Conservation (phyloP, 2,797 vertebrate species). For the Poecile montanus region DNA sequence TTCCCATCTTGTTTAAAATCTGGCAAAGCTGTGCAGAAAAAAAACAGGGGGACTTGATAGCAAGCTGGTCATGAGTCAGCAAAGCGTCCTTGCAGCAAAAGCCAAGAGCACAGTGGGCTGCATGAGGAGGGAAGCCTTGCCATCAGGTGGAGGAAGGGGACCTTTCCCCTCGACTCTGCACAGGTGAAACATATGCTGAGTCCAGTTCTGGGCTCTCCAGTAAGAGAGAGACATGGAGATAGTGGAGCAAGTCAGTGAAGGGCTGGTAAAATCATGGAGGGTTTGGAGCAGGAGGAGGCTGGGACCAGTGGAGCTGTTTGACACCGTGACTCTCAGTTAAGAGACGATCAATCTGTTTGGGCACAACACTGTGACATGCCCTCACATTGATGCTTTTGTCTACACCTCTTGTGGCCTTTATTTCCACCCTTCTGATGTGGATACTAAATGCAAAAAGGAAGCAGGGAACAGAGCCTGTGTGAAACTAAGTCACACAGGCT, state of each 20-base stretch:
- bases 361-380: fast-evolving
- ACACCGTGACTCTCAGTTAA: neutral
- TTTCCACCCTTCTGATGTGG: neutral
- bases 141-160: neutral
- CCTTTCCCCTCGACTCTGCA: neutral
- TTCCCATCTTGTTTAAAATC: neutral
- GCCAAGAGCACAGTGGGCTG: neutral
- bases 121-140: neutral
- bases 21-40: neutral
- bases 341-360: neutral
- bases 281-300: neutral
- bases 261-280: neutral
- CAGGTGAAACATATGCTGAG: neutral
- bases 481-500: no score
- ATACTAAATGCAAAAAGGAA: no score
- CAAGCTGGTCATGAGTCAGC: neutral
- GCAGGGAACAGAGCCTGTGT: no score
- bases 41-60: neutral
- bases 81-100: neutral
- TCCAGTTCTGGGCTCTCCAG: neutral
- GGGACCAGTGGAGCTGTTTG: neutral
- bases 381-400: neutral
- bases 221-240: neutral
- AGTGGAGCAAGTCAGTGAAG: neutral
- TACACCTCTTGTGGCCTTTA: neutral